Base-by-base conservation (phyloP, 1,140 invertebrate species). In the Hycleus phaleratus region DNA sequence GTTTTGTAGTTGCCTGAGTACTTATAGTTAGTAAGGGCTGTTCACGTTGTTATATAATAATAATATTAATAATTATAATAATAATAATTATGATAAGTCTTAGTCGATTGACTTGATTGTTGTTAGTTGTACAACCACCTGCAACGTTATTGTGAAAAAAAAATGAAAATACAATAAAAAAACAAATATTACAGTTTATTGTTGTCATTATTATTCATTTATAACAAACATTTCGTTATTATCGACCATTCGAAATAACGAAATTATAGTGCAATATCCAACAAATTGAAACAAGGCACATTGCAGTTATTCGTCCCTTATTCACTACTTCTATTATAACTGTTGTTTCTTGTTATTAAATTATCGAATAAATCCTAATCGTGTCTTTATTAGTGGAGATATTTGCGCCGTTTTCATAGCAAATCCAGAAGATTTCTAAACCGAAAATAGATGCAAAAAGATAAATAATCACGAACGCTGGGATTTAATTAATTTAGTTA, bases 1-100 rank as follows among this genome's bases (percentile, higher is more conserved):
- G 64, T 73, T 60, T 42, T 69, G 70, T 73, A 73, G 70, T 65
- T 70, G 69, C 70, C 68, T 71, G 65, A 71, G 68, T 71, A 73
- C 70, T 65, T 73, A 65, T 73, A 72, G 69, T 66, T 70, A 69
- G 67, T 68, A 71, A 71, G 68, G 69, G 71, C 72, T 73, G 70
- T 73, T 72, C 72, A 73, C 72, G 71, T 73, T 73, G 72, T 73
- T 73, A 73, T 71, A 72, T 72, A 69, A 68, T 71, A 70, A 68
- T 65, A 58, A 66, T 63, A 63, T 60, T 32, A 32, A 32, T 71
- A 66, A 68, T 65, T 56, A 66, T 63, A 63, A 58, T 32, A 32
- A 32, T 32, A 32, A 32, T 32, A 57, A 57, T 12, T 26, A 57
- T 63, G 54, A 65, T 60, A 64, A 66, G 59, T 66, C 61, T 68